These are phyloP conservation scores for Porites australiensis DNA, from an alignment of 64 coral and sea anemone genomes.

Conservation along the genomic window DNA sequence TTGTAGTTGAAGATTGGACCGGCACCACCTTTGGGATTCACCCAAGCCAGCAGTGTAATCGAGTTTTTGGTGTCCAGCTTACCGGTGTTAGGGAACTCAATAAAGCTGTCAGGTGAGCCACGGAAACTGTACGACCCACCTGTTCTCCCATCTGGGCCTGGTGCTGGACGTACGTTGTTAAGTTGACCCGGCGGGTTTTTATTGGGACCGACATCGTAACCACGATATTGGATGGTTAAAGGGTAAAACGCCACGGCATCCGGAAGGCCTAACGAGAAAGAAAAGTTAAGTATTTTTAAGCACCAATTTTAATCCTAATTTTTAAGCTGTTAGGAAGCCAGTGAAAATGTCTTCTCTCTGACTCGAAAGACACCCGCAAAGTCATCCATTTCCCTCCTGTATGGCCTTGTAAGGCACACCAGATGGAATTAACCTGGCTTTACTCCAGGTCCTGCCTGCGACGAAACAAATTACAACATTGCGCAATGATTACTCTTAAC, in stretches of 20 bases:
- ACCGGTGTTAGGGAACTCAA: constrained; percentile 80
- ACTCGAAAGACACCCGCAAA: no score
- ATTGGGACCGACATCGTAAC: constrained; percentile 61
- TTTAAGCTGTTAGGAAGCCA: no score
- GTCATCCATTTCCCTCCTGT: no score
- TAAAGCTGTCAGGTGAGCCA: constrained; percentile 73
- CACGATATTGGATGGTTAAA: constrained; percentile 42
- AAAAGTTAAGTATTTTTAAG: neutral
- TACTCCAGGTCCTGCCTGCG: no score
- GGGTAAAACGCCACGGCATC: constrained; percentile 82
- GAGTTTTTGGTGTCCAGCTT: constrained; percentile 82
- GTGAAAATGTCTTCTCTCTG: no score
- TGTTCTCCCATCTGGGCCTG: constrained; percentile 76
- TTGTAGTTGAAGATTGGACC: constrained; percentile 85
- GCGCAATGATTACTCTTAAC: no score
- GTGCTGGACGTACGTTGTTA: constrained; percentile 63
- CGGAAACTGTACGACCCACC: constrained; percentile 66
- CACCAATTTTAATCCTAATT: no score
- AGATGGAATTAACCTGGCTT: no score
- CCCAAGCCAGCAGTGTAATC: constrained; percentile 86
- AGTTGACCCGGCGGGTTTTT: constrained; percentile 79
- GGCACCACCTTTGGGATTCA: constrained; percentile 62
- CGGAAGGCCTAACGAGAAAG: constrained; percentile 29
- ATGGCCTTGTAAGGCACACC: no score
- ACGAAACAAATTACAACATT: no score